phyloP scores from a whole-genome alignment of 2,888 invertebrate species.

The Rutpela maculata region DNA sequence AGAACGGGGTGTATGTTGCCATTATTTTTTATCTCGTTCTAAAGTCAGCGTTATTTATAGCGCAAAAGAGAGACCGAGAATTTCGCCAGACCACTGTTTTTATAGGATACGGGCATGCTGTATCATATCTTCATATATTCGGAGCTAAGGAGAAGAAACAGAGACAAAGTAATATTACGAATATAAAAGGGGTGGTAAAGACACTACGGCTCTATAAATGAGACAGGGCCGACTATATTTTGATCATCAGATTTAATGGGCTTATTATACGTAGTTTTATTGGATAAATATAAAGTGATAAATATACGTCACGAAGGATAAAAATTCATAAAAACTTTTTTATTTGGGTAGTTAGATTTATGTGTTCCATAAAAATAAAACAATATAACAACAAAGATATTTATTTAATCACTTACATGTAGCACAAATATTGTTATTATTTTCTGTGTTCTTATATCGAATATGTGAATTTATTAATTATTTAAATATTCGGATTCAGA shows the following conservation, averaged over 20 bases:
- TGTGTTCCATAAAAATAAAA: background rate
- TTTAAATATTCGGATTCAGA: too few relatives aligned
- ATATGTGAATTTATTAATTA: too few relatives aligned
- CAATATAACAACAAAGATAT: too few relatives aligned
- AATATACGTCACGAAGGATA: constrained; percentile 5
- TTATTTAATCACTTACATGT: too few relatives aligned
- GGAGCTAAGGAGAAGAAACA: constrained; percentile 59
- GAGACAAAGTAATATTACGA: constrained; percentile 60
- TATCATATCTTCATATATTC: constrained; percentile 63
- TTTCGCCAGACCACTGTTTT: constrained; percentile 12
- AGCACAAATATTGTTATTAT: too few relatives aligned
- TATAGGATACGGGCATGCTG: constrained; percentile 42
- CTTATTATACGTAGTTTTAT: constrained; percentile 33
- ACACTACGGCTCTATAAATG: constrained; percentile 18
- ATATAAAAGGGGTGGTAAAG: constrained; percentile 57
- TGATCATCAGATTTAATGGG: constrained; percentile 32
- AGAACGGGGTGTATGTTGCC: constrained; percentile 49
- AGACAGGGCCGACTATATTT: constrained; percentile 20
- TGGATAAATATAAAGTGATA: constrained; percentile 30
- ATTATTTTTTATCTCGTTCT: constrained; percentile 52
- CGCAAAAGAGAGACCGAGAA: constrained; percentile 18
- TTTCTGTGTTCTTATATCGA: too few relatives aligned
- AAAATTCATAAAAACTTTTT: constrained; percentile 9
- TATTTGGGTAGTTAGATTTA: background rate
- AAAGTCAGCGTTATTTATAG: constrained; percentile 37